Conservation (phyloP, 37 sponge, comb jelly and placozoan genomes). For the Ianthella basta region DNA sequence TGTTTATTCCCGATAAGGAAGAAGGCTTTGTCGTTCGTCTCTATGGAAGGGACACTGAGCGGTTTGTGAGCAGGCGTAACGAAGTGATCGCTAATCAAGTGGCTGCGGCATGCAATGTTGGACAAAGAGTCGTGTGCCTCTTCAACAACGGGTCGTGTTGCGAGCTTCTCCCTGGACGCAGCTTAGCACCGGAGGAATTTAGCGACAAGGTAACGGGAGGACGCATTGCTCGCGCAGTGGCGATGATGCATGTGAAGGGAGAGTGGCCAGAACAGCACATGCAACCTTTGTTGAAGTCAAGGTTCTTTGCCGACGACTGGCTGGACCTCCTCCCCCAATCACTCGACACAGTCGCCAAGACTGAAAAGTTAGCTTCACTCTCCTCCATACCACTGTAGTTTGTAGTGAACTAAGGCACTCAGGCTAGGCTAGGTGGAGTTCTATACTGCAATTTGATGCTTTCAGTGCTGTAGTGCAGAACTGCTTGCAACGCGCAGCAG, state of each 20-base stretch:
- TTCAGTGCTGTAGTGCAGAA: too few species aligned
- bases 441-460: too few species aligned
- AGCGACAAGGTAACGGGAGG: conserved; percentile 37
- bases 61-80: conserved; percentile 49
- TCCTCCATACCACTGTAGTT: not conserved
- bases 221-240: conserved; percentile 59
- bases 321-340: conserved; percentile 33
- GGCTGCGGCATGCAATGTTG: conserved; percentile 33
- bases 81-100: conserved; percentile 49
- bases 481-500: too few species aligned
- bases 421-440: too few species aligned
- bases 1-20: too few species aligned
- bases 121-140: conserved; percentile 46
- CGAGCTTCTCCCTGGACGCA: conserved; percentile 61
- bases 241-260: conserved; percentile 60
- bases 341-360: conserved; percentile 34
- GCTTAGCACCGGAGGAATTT: conserved; percentile 47
- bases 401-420: too few species aligned
- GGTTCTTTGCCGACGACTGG: conserved; percentile 33
- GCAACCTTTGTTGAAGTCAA: conserved; percentile 29
- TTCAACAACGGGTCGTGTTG: conserved; percentile 79
- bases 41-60: conserved; percentile 71
- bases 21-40: conserved; percentile 51
- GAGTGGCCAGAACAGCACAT: not conserved
- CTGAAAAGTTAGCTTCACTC: conserved; percentile 23